Conservation (phyloP, 2,888 invertebrate genomes). For the Drosophila melanocephala region DNA sequence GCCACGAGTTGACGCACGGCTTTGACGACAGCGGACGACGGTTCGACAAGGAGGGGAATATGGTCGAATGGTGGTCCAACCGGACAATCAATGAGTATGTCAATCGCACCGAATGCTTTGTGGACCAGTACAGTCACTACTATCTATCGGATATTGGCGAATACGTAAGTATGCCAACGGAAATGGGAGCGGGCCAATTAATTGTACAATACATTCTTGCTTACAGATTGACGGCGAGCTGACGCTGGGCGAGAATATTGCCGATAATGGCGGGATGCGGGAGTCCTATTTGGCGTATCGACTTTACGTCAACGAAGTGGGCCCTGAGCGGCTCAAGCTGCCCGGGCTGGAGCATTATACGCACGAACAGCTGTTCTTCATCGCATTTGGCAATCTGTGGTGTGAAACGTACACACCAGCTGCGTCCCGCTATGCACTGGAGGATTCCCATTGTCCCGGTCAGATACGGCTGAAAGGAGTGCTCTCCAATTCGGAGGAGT, state of each 20-base stretch:
- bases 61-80: constrained; percentile 96
- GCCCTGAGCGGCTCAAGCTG: constrained; percentile 88
- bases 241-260: constrained; percentile 93
- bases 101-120: constrained; percentile 92
- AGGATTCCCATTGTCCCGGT: constrained; percentile 92
- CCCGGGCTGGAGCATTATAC: constrained; percentile 91
- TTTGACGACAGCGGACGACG: constrained; percentile 88
- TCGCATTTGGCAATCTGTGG: constrained; percentile 94
- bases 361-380: constrained; percentile 92
- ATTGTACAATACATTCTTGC: constrained; percentile 14
- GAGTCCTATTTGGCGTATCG: constrained; percentile 90
- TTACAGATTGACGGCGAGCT: constrained; percentile 90
- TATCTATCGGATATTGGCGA: constrained; percentile 88
- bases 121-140: constrained; percentile 92
- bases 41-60: constrained; percentile 94
- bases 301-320: constrained; percentile 87
- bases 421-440: constrained; percentile 88
- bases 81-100: constrained; percentile 91
- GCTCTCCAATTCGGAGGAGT: constrained; percentile 90
- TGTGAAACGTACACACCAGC: constrained; percentile 91
- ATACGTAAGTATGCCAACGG: constrained; percentile 86
- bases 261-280: constrained; percentile 93
- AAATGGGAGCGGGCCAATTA: background rate
- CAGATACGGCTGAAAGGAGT: constrained; percentile 89
- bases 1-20: constrained; percentile 90